phyloP scores from a whole-genome alignment of 2,113 vertebrate species.

The Puffinus mauretanicus region DNA sequence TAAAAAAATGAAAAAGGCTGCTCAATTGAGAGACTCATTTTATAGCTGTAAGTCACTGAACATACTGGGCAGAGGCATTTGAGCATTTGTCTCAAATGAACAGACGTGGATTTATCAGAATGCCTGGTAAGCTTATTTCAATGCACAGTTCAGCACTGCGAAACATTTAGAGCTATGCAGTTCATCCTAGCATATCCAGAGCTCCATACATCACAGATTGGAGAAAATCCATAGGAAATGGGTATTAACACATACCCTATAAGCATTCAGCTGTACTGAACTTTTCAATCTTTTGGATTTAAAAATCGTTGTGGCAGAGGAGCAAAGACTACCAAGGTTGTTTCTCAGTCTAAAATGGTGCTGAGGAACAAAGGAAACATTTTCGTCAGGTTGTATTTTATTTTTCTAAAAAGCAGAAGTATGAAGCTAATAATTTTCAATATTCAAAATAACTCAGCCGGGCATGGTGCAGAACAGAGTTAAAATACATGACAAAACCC shows the following conservation, averaged over 20 bases:
- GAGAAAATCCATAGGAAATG: background rate
- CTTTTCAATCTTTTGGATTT: background rate
- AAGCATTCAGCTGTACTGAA: background rate
- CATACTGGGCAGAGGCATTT: background rate
- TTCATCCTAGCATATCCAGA: background rate
- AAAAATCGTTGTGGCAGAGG: background rate
- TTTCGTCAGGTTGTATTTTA: background rate
- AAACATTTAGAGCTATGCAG: background rate
- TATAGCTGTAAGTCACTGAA: background rate
- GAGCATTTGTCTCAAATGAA: slow-evolving; percentile 1
- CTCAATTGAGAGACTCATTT: background rate
- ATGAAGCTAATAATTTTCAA: background rate
- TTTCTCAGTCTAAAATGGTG: background rate
- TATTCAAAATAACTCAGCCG: background rate
- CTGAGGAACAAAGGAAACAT: background rate
- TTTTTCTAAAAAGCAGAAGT: background rate
- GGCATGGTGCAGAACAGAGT: background rate
- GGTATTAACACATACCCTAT: background rate
- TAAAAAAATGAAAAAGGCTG: background rate
- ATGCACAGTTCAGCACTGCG: background rate
- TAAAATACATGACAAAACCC: background rate
- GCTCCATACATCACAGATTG: background rate
- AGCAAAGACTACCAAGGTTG: background rate
- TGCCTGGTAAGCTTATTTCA: slow-evolving; percentile 9
- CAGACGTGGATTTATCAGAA: background rate